phyloP scores from a whole-genome alignment of 2,888 invertebrate species.

The Strigamia crassipes region DNA sequence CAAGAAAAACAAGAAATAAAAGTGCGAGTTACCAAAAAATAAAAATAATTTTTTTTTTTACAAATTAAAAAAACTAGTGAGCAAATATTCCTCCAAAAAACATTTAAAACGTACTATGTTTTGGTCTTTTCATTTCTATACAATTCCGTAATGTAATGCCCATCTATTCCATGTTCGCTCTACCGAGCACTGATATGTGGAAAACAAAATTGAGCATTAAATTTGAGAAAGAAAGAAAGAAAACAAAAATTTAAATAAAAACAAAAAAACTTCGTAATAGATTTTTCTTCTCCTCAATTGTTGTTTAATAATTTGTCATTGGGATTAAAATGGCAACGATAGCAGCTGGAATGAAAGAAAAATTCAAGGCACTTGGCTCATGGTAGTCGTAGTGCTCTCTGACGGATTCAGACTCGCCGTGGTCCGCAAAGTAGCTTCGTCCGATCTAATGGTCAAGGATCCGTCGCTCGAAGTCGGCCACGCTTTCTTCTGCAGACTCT shows the following conservation, averaged over 20 bases:
- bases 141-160: not conserved
- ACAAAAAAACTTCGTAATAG: not conserved
- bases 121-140: not conserved
- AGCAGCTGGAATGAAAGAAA: constrained; percentile 1
- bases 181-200: not conserved
- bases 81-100: not conserved
- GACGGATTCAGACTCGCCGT: constrained; percentile 48
- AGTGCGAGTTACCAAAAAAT: not conserved
- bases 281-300: not conserved
- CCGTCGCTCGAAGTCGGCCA: constrained; percentile 62
- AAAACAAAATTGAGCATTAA: not conserved
- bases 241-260: too few relatives aligned
- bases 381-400: constrained; percentile 49
- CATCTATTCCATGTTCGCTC: not conserved
- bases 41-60: too few relatives aligned
- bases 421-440: constrained; percentile 65
- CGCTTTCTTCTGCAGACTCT: constrained; percentile 76
- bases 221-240: not conserved
- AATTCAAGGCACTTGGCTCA: constrained; percentile 50
- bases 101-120: not conserved
- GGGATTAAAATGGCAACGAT: not conserved
- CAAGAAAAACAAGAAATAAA: not conserved
- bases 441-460: constrained; percentile 76
- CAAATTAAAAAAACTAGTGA: not conserved
- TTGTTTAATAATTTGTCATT: not conserved